Evolutionary conservation across 1,140 invertebrate species (phyloP).

Genomic region (Drosophila pallidifrons): DNA sequence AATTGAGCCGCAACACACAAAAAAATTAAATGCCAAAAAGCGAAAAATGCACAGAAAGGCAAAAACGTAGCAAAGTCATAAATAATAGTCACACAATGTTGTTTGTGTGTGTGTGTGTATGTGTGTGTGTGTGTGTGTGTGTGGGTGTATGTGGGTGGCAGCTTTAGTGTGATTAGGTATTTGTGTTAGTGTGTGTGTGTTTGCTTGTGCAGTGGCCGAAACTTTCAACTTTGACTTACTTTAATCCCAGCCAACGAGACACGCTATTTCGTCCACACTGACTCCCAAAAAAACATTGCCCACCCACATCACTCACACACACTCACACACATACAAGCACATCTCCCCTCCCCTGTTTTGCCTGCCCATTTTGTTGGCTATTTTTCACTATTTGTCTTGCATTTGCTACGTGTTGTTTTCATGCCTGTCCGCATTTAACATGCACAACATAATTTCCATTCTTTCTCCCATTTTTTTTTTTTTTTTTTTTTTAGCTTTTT

Average conservation of each 20-base stretch:
- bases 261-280: constrained; percentile 26
- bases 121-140: constrained; percentile 1
- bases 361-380: constrained; percentile 54
- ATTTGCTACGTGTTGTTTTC: constrained; percentile 59
- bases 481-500: neutral
- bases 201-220: constrained; percentile 17
- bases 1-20: constrained; percentile 69
- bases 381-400: constrained; percentile 76
- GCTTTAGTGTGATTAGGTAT: constrained; percentile 16
- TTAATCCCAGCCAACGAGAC: constrained; percentile 20
- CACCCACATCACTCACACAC: neutral
- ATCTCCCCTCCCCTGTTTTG: neutral
- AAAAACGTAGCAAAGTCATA: constrained; percentile 77
- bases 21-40: constrained; percentile 73
- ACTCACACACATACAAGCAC: constrained; percentile 8
- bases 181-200: constrained; percentile 10
- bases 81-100: constrained; percentile 63
- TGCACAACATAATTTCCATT: constrained; percentile 68
- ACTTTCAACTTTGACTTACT: constrained; percentile 49
- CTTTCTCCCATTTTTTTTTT: neutral
- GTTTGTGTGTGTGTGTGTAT: constrained; percentile 13
- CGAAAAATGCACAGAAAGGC: constrained; percentile 73
- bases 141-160: constrained; percentile 6
- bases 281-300: constrained; percentile 11
- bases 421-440: constrained; percentile 61